These are phyloP conservation scores for Pecten maximus DNA, from an alignment of 2,888 invertebrate genomes.

Conservation along the genomic window DNA sequence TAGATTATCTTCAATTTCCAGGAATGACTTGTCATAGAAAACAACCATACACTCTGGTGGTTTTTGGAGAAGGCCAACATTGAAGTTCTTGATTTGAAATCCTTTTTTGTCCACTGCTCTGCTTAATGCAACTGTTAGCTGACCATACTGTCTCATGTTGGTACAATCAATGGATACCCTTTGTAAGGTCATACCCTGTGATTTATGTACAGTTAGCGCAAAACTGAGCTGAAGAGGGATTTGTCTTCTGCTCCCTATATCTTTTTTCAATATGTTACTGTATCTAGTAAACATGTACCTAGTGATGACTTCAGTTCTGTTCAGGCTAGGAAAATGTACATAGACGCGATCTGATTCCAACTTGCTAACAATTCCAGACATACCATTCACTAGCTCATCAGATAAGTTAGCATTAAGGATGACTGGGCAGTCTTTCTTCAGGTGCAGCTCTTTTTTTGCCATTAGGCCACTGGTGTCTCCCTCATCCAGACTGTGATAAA, in stretches of 20 bases:
- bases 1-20: not conserved
- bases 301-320: not conserved
- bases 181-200: conserved; percentile 46
- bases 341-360: not conserved
- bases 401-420: not conserved
- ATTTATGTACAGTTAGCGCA: conserved; percentile 45
- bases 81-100: conserved; percentile 42
- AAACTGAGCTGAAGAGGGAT: conserved; percentile 36
- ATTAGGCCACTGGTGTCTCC: not conserved
- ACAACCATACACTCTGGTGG: conserved; percentile 37
- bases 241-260: conserved; percentile 36
- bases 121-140: conserved; percentile 47
- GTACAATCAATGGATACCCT: conserved; percentile 40
- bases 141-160: conserved; percentile 46
- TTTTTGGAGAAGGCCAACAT: not conserved
- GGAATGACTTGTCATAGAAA: conserved; percentile 10
- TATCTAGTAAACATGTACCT: not conserved
- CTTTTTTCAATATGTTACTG: not conserved
- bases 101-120: conserved; percentile 40
- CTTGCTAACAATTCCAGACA: not conserved
- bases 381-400: not conserved
- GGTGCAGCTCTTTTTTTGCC: not conserved
- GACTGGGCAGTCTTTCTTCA: not conserved
- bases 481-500: not conserved
- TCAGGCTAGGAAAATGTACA: not conserved